Percentiles rank a stretch among this genome's conserved stretches.
phyloP scores from a whole-genome alignment of 2,797 vertebrate species.

The Propithecus deckenii region DNA sequence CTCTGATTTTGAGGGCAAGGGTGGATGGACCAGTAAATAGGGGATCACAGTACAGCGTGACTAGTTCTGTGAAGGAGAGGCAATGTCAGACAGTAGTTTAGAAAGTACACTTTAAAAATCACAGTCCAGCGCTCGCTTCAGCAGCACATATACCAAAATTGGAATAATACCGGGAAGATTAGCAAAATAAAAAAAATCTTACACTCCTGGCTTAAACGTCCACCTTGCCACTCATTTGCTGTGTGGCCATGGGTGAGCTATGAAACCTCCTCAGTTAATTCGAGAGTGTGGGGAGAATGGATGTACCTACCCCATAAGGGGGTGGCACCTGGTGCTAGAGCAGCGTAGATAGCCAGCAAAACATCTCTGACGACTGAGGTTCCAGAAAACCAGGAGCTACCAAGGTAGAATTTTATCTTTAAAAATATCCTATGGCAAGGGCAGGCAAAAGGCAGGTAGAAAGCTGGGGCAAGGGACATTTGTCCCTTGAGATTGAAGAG shows the following conservation, averaged over 20 bases:
- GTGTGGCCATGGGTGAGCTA: neutral
- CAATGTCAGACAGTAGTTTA: neutral
- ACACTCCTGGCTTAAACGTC: neutral
- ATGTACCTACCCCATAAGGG: neutral
- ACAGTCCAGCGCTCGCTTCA: neutral
- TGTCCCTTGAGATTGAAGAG: neutral
- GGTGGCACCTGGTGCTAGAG: neutral
- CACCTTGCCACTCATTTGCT: neutral
- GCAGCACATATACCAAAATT: neutral
- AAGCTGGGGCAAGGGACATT: neutral
- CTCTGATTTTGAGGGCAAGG: neutral
- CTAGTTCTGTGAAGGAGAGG: neutral
- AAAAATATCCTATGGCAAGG: neutral
- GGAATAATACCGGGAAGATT: neutral
- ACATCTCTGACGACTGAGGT: neutral
- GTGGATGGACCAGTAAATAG: neutral
- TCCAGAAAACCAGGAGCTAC: neutral
- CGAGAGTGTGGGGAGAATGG: neutral
- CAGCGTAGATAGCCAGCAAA: neutral
- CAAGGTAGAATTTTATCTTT: neutral
- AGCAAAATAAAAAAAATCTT: neutral
- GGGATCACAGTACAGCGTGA: neutral
- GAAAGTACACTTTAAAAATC: conserved; percentile 1
- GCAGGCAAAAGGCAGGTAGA: neutral
- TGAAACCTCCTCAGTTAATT: neutral